Evolutionary conservation across 1,140 invertebrate genomes (phyloP).

Genomic region (Polypedilum vanderplanki): DNA sequence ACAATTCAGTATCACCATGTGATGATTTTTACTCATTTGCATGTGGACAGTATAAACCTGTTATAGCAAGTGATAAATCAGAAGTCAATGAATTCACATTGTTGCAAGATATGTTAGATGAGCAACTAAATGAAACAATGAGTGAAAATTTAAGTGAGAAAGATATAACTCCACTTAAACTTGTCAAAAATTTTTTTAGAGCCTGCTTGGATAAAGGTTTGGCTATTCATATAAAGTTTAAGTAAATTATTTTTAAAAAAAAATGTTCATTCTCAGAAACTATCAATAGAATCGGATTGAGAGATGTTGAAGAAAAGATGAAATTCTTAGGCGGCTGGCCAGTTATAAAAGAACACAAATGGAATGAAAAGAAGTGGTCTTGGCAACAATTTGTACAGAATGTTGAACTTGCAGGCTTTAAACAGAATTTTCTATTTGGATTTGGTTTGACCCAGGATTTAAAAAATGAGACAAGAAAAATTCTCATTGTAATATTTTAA

Average conservation of each 20-base stretch:
- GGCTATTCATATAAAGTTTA: neutral
- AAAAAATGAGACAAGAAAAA: conserved; percentile 40
- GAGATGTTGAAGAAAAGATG: conserved; percentile 31
- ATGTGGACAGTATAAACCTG: neutral
- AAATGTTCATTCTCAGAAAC: neutral
- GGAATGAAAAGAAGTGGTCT: neutral
- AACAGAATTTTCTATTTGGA: conserved; percentile 34
- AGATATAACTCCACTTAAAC: conserved; percentile 31
- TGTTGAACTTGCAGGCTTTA: neutral
- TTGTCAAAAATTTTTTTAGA: conserved; percentile 31
- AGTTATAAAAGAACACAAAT: conserved; percentile 30
- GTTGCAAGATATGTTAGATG: conserved; percentile 30
- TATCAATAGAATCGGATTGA: neutral
- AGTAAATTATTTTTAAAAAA: too few relatives aligned
- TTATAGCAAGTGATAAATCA: neutral
- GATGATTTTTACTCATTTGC: conserved; percentile 28
- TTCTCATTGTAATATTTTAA: conserved; percentile 11
- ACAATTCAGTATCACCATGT: neutral
- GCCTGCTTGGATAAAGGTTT: conserved; percentile 23
- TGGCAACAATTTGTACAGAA: conserved; percentile 28
- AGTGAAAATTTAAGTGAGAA: conserved; percentile 29
- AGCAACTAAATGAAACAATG: conserved; percentile 31
- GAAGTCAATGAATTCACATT: neutral
- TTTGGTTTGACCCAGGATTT: conserved; percentile 49
- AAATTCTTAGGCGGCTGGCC: neutral